Evolutionary conservation across 1,140 invertebrate species (phyloP), one percentile per base, ranked within the genome.

Genomic region (Solenopsis invicta): DNA sequence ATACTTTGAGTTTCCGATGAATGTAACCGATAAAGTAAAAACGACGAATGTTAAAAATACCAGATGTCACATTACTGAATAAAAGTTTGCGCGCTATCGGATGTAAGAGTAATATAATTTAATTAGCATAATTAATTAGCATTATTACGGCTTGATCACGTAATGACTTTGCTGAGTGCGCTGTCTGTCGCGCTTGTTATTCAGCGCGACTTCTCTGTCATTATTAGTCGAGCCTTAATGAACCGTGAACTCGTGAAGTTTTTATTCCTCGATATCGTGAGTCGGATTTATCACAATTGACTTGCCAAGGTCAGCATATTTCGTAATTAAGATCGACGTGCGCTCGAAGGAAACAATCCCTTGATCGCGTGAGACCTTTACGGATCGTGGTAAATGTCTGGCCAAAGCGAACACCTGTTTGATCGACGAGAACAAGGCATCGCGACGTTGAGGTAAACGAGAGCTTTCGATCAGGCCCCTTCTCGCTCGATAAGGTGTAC

Each of bases 401-500:
- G 54, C 37, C 84, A 64, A 89, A 76, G 61, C 87, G 80, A 91
- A 92, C 87, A 91, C 90, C 90, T 92, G 91, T 92, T 90, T 89
- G 86, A 91, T 88, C 88, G 80, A 85, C 74, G 61, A 48, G 84
- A 59, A 69, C 62, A 71, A 50, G 82, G 50, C 29, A 85, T 61
- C 29, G 81, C 56, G 48, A 62, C 66, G 69, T 21, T 48, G 91
- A 92, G 89, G 92, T 92, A 93, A 93, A 94, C 91, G 85, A 76
- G 92, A 91, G 89, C 91, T 54, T 92, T 92, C 90, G 92, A 94
- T 94, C 91, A 87, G 76, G 37, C 54, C 24, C 18, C 64, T 93
- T 90, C 92, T 93, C 92, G 88, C 89, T 91, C 91, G 90, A 89
- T 88, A 91, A 91, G 86, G 91, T 92, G 88, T 90, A 82, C 91